Base-by-base conservation (phyloP, 2,888 invertebrate species). In the Thecophora atra region DNA sequence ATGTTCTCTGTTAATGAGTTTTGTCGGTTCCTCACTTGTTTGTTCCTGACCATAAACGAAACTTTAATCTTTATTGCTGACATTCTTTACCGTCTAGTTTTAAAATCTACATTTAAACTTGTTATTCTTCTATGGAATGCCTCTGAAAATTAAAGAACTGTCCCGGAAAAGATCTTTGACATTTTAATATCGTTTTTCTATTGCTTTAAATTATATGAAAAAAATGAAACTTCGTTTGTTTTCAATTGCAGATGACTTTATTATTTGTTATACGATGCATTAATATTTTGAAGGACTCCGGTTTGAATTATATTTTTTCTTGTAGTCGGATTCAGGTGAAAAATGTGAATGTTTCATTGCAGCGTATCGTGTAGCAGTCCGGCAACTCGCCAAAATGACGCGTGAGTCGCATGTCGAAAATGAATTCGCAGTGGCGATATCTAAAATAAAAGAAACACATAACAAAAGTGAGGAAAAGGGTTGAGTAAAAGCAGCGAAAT, bases 321-420 rank as follows among this genome's bases (percentile, higher is more conserved):
- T 47, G 7, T 11, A 37, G 11, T 6, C 21, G 21, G 8, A 21
- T 28, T 58, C 24, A 58, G 58, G 58, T 28, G 28, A 78, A 76
- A 69, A 83, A 84, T 42, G 81, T 76, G 73, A 85, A 85, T 3
- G 85, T 85, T 76, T 85, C 85, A 74, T 85, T 85, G 71, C 85
- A 85, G 64, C 83, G 83, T 44, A 85, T 80, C 70, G 81, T 79
- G 74, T 85, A 84, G 73, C 85, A 85, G 75, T 85, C 85, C 73
- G 81, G 83, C 24, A 84, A 78, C 11, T 81, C 81, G 19, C 83
- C 85, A 67, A 85, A 85, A 70, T 85, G 85, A 30, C 85, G 77
- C 21, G 85, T 85, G 63, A 85, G 75, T 64, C 85, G 80, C 76
- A 85, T 76, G 77, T 85, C 85, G 76, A 85, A 85, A 64, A 85